A percentile compares a stretch with the other conserved stretches of the same genome.
Evolutionary conservation across 2,797 vertebrate genomes (phyloP).

Genomic region (Alectoris magna): DNA sequence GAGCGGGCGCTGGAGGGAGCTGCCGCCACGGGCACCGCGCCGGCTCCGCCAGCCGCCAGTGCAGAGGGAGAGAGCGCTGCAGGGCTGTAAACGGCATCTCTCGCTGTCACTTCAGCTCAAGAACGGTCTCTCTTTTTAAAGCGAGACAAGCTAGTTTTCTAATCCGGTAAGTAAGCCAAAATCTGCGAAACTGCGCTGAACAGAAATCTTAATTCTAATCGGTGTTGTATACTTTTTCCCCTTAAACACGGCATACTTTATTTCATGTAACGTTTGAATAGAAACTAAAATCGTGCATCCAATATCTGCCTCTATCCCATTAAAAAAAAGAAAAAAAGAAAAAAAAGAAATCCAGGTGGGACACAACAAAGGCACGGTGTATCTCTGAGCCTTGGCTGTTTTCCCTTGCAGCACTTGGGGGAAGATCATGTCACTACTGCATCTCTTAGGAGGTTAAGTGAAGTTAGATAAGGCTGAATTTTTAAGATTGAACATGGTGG

Average conservation of each 20-base stretch:
- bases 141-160: not conserved
- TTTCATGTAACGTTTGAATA: not conserved
- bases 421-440: not conserved
- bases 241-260: not conserved
- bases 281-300: not conserved
- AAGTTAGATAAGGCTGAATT: not conserved
- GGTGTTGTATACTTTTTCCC: not conserved
- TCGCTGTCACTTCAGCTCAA: not conserved
- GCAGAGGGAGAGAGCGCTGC: not conserved
- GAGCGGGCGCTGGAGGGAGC: conserved; percentile 58
- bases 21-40: not conserved
- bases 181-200: not conserved
- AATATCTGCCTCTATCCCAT: not conserved
- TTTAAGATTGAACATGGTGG: not conserved
- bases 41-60: too few relatives aligned
- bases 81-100: not conserved
- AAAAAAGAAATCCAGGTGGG: not conserved
- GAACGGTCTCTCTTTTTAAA: not conserved
- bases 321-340: not conserved
- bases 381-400: not conserved
- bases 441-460: not conserved
- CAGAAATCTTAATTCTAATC: not conserved
- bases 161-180: fast-evolving
- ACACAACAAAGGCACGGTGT: not conserved
- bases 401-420: not conserved